phyloP scores from a whole-genome alignment of 2,113 vertebrate species.

The Muntiacus muntjak region DNA sequence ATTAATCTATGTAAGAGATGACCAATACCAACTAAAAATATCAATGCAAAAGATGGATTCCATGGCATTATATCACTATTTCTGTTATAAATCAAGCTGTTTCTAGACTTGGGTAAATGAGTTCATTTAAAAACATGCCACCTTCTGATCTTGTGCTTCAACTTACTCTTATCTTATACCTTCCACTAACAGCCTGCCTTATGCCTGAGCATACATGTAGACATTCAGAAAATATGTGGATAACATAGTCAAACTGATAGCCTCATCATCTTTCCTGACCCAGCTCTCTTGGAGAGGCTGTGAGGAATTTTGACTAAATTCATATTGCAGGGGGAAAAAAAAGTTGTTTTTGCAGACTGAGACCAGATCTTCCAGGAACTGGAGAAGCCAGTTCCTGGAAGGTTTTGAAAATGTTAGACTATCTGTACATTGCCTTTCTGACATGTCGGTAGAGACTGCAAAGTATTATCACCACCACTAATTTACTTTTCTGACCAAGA shows the following conservation, averaged over 20 bases:
- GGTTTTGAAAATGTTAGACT: conserved; percentile 33
- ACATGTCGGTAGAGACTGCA: neutral
- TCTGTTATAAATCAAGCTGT: neutral
- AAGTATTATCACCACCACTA: neutral
- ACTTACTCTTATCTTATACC: neutral
- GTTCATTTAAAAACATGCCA: neutral
- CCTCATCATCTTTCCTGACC: neutral
- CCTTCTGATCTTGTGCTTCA: neutral
- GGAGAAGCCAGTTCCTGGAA: neutral
- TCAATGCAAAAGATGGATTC: neutral
- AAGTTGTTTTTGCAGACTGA: neutral
- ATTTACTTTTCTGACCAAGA: conserved; percentile 21
- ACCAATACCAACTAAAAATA: neutral
- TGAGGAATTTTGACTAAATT: neutral
- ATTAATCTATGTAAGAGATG: neutral
- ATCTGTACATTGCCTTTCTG: conserved; percentile 33
- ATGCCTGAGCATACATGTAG: neutral
- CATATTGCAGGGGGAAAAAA: neutral
- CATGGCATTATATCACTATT: neutral
- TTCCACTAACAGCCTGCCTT: neutral
- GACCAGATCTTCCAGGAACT: conserved; percentile 28
- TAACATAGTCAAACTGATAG: neutral
- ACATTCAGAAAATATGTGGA: neutral
- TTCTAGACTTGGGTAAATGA: neutral
- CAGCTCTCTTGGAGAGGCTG: neutral